These are phyloP conservation scores for Halcyon malimbica DNA, from an alignment of 2,113 vertebrate species.

Conservation along the genomic window DNA sequence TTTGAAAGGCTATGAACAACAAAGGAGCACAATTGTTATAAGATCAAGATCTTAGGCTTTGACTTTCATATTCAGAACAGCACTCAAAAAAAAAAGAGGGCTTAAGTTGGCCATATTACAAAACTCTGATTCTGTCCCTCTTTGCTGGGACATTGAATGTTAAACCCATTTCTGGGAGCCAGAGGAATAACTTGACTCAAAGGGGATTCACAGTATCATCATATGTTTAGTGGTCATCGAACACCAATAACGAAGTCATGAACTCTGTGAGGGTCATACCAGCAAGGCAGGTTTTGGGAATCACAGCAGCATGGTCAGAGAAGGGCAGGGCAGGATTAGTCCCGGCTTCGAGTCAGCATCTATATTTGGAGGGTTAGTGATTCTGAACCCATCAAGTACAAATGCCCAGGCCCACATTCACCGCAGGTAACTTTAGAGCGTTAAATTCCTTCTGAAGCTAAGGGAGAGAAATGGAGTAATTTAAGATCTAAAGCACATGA, in stretches of 20 bases:
- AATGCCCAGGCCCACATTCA: neutral
- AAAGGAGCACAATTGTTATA: neutral
- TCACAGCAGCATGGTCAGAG: neutral
- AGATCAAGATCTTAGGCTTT: neutral
- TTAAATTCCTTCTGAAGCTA: neutral
- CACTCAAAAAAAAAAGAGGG: neutral
- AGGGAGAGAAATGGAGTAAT: neutral
- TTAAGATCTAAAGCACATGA: neutral
- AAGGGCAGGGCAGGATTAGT: neutral
- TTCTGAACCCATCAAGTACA: neutral
- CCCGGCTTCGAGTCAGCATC: rapidly evolving
- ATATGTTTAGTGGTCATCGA: neutral
- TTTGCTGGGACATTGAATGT: neutral
- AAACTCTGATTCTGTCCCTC: neutral
- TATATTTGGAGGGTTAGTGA: neutral
- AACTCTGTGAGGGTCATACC: neutral
- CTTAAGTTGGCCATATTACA: neutral
- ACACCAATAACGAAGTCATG: neutral
- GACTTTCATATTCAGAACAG: neutral
- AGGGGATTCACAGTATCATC: neutral
- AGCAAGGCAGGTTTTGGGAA: neutral
- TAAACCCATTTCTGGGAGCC: neutral
- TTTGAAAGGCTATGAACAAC: constrained; percentile 37
- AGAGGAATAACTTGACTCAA: neutral
- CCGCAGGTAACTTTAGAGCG: neutral